Percentiles rank a stretch among this genome's conserved stretches.
Evolutionary conservation across 2,113 vertebrate genomes (phyloP).

Genomic region (Cryptomyrus ogoouensis): DNA sequence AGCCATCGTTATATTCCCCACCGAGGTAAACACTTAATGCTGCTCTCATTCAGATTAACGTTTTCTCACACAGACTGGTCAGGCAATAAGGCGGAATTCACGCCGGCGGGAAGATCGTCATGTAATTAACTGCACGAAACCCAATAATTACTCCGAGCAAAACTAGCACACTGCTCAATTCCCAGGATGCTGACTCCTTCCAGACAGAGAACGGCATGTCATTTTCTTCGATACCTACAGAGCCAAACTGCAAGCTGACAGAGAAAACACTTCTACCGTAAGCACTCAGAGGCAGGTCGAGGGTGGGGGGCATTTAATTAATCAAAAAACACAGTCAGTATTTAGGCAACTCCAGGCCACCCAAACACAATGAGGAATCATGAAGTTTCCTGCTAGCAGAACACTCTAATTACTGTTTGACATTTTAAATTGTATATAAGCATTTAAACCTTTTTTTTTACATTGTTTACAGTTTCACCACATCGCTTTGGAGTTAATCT

Average conservation of each 20-base stretch:
- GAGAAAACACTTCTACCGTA: neutral
- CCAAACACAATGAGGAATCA: neutral
- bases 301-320: neutral
- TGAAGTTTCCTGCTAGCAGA: neutral
- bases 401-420: neutral
- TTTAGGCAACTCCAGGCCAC: slow-evolving; percentile 9
- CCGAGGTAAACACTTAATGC: neutral
- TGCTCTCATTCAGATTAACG: neutral
- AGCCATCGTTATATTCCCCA: neutral
- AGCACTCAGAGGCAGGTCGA: neutral
- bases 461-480: neutral
- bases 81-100: neutral
- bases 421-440: neutral
- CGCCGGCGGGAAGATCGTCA: neutral
- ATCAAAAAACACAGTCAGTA: neutral
- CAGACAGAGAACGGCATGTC: neutral
- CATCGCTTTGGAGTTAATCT: neutral
- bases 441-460: neutral
- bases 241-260: neutral
- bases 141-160: slow-evolving; percentile 3
- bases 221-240: neutral
- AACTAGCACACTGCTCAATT: neutral
- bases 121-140: slow-evolving; percentile 6
- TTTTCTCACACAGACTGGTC: neutral
- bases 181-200: neutral